phyloP scores from a whole-genome alignment of 2,113 vertebrate species.

The Eurypyga helias region DNA sequence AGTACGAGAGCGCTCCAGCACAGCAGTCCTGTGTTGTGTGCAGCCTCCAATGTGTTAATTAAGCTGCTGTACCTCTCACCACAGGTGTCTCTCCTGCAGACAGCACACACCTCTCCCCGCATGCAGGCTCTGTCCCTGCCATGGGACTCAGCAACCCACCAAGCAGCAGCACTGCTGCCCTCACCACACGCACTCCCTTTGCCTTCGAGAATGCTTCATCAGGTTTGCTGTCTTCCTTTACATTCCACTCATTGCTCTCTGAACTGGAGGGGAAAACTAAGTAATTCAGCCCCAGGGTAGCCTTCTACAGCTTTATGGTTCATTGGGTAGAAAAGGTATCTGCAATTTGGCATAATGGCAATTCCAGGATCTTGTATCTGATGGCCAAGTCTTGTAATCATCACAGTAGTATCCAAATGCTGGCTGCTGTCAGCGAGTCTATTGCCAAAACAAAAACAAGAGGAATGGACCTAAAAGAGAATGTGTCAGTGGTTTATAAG shows the following conservation, averaged over 20 bases:
- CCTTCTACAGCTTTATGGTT: neutral
- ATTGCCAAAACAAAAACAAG: neutral
- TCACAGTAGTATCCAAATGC: neutral
- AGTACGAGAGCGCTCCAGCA: accelerated
- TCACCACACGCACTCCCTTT: neutral
- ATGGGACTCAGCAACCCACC: neutral
- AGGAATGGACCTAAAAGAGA: neutral
- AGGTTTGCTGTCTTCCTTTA: slow-evolving; percentile 41
- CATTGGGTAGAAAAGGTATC: neutral
- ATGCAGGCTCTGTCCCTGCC: neutral
- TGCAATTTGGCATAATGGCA: neutral
- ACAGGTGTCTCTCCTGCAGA: neutral
- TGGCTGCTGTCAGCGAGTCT: neutral
- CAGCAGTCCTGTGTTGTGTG: neutral
- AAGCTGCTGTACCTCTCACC: neutral
- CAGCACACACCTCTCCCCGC: neutral
- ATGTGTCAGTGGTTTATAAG: neutral
- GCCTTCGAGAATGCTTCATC: neutral
- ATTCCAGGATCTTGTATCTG: neutral
- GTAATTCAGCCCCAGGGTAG: neutral
- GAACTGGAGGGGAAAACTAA: neutral
- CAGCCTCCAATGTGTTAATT: neutral
- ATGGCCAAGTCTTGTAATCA: neutral
- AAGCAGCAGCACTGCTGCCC: neutral
- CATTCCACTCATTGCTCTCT: neutral